Percentiles rank a stretch among this genome's conserved stretches.
phyloP scores from a whole-genome alignment of 1,140 invertebrate species.

The Anadara kagoshimensis region DNA sequence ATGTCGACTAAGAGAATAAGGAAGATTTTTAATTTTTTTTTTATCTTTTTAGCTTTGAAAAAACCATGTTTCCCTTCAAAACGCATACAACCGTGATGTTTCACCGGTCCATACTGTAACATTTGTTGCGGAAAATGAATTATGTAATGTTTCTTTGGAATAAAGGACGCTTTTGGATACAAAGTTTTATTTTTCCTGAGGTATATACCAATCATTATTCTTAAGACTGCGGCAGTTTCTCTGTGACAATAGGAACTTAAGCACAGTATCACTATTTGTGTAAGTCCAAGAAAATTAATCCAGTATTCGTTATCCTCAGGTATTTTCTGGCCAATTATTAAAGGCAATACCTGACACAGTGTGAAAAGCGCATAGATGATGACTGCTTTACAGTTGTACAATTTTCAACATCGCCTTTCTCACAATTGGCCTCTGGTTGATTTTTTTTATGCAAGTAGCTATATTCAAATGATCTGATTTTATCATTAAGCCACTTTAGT shows the following conservation, averaged over 20 bases:
- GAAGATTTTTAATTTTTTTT: not conserved
- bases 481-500: not conserved
- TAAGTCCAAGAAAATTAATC: conserved; percentile 4
- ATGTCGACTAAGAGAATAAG: conserved; percentile 6
- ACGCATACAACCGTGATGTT: not conserved
- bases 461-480: not conserved
- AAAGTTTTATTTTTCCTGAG: not conserved
- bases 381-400: not conserved
- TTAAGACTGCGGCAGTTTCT: not conserved
- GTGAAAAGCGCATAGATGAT: not conserved
- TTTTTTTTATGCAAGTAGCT: not conserved
- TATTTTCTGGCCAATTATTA: not conserved
- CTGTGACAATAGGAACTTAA: not conserved
- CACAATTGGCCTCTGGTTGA: not conserved
- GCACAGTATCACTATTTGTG: not conserved
- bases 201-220: not conserved
- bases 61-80: conserved; percentile 10
- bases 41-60: not conserved
- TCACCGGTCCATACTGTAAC: not conserved
- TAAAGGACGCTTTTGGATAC: conserved; percentile 1
- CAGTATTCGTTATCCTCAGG: not conserved
- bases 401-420: conserved; percentile 1
- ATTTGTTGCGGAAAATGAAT: not conserved
- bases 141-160: not conserved
- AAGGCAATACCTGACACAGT: not conserved